These are phyloP conservation scores for Macrochelys suwanniensis DNA, from an alignment of 2,797 vertebrate genomes.

Conservation along the genomic window DNA sequence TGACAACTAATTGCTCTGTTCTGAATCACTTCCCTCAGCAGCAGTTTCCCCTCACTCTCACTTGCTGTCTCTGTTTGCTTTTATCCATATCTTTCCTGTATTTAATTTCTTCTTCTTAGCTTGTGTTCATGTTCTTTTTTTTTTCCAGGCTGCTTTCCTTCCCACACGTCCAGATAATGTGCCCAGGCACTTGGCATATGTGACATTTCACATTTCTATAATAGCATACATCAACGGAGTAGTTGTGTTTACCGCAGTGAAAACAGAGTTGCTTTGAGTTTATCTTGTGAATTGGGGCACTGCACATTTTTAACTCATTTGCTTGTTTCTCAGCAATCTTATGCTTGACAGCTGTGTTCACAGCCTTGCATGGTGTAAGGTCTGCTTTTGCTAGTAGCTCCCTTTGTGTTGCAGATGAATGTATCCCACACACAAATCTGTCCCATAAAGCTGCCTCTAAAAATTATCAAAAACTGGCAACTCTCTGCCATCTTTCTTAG, in stretches of 20 bases:
- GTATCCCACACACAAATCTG: constrained; percentile 23
- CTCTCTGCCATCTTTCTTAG: not conserved
- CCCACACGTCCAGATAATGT: constrained; percentile 28
- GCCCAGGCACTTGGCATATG: constrained; percentile 9
- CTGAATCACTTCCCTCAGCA: constrained; percentile 1
- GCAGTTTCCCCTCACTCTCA: not conserved
- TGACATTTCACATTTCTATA: constrained; percentile 39
- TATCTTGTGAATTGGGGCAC: constrained; percentile 40
- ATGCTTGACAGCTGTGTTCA: constrained; percentile 18
- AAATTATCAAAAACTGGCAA: not conserved
- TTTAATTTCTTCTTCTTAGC: not conserved
- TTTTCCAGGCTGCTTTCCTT: constrained; percentile 29
- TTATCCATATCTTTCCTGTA: constrained; percentile 14
- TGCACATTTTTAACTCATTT: constrained; percentile 15
- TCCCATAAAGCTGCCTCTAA: not conserved
- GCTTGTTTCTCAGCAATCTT: constrained; percentile 25
- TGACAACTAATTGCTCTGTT: not conserved
- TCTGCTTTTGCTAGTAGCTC: constrained; percentile 12
- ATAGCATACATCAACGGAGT: constrained; percentile 28
- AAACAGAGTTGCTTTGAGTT: constrained; percentile 41
- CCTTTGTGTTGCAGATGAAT: constrained; percentile 31
- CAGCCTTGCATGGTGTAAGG: constrained; percentile 10
- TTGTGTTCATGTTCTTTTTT: not conserved
- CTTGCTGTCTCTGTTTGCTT: constrained; percentile 35
- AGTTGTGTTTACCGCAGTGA: constrained; percentile 43